Conservation (phyloP, 2,888 invertebrate genomes). For the Trypoxylon attenuatum region DNA sequence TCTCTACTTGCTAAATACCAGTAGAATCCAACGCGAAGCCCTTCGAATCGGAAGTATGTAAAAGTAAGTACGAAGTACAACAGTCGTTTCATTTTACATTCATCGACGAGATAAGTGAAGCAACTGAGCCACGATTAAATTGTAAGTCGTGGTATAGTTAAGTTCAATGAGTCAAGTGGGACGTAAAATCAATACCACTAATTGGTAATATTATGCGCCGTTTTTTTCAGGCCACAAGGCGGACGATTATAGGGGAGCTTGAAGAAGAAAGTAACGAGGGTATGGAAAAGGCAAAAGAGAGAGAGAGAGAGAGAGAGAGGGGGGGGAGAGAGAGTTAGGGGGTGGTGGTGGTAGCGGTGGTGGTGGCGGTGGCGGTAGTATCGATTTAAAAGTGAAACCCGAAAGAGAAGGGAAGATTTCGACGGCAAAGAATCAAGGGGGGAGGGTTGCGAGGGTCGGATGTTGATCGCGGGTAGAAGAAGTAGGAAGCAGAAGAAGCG, state of each 20-base stretch:
- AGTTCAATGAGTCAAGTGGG: background rate
- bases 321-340: background rate
- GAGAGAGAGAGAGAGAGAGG: background rate
- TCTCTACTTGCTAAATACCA: no score
- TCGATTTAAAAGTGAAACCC: slow-evolving; percentile 25
- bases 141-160: no score
- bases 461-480: background rate
- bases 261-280: no score
- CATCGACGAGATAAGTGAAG: no score
- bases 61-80: no score
- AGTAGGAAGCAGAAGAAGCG: slow-evolving; percentile 35
- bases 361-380: slow-evolving; percentile 1
- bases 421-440: background rate
- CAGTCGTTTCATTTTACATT: no score
- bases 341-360: background rate
- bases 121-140: no score
- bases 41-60: no score
- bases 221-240: background rate
- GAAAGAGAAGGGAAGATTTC: slow-evolving; percentile 8
- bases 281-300: no score
- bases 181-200: background rate
- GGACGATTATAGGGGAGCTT: no score
- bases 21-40: no score
- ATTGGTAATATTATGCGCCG: background rate
- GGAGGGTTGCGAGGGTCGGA: background rate